These are phyloP conservation scores for Scelioninae gen. 1 DNA, from an alignment of 2,888 invertebrate species.

Conservation along the genomic window DNA sequence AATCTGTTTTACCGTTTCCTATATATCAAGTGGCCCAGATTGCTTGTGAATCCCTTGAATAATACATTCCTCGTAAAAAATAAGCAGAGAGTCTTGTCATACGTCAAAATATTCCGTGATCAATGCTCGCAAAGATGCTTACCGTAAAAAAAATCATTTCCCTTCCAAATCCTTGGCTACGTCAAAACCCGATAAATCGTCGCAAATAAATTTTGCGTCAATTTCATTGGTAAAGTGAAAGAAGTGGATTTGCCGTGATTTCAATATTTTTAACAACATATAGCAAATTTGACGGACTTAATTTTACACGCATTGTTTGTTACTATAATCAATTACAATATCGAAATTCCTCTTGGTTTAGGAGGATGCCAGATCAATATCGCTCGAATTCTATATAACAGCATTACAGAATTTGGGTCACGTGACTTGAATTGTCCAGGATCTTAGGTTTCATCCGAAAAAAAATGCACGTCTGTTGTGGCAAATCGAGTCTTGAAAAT, in stretches of 20 bases:
- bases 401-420: conserved; percentile 43
- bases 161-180: conserved; percentile 10
- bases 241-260: conserved; percentile 11
- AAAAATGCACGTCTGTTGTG: conserved; percentile 3
- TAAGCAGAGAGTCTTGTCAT: conserved; percentile 43
- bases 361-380: conserved; percentile 23
- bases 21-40: conserved; percentile 43
- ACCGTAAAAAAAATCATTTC: conserved; percentile 32
- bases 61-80: conserved; percentile 53
- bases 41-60: conserved; percentile 50
- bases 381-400: conserved; percentile 9
- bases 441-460: conserved; percentile 16
- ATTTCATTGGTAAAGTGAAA: background rate
- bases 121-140: conserved; percentile 45
- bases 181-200: conserved; percentile 23
- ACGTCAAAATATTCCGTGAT: conserved; percentile 50
- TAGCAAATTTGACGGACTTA: too few species aligned
- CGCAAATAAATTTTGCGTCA: conserved; percentile 18
- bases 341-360: conserved; percentile 31
- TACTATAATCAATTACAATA: too few species aligned
- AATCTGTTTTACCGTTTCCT: conserved; percentile 31
- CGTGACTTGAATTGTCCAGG: conserved; percentile 28
- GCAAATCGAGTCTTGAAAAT: conserved; percentile 24
- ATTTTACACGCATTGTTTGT: too few species aligned
- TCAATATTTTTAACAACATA: too few species aligned